phyloP scores from a whole-genome alignment of 2,888 invertebrate genomes.

The Siphlonurus alternatus region DNA sequence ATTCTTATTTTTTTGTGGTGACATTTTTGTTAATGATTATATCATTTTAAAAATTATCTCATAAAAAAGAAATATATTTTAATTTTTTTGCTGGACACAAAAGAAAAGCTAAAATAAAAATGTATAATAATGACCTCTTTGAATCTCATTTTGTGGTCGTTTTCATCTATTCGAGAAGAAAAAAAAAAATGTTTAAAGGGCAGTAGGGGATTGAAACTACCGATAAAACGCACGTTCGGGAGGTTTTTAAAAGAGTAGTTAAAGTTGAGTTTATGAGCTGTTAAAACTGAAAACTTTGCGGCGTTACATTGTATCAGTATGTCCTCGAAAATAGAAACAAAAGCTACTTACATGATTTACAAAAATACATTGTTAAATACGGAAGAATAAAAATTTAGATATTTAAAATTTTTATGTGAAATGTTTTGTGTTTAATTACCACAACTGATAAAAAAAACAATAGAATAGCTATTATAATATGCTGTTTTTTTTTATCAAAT shows the following conservation, averaged over 20 bases:
- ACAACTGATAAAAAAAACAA: no score
- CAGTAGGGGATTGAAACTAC: background rate
- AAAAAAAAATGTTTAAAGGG: background rate
- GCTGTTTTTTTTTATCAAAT: no score
- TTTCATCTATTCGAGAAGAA: background rate
- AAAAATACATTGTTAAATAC: no score
- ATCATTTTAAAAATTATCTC: no score
- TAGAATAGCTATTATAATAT: no score
- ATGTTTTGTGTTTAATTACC: background rate
- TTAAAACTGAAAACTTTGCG: background rate
- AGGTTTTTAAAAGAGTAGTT: background rate
- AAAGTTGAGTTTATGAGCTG: background rate
- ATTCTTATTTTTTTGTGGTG: no score
- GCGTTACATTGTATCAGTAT: background rate
- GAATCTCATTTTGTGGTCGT: background rate
- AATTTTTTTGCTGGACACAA: no score
- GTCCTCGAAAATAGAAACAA: background rate
- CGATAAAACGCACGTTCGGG: background rate
- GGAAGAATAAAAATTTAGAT: no score
- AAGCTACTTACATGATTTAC: background rate
- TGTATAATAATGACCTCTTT: background rate
- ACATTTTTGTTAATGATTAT: no score
- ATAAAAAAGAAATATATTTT: no score
- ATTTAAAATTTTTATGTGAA: background rate
- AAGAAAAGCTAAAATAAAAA: background rate